Percentiles rank a stretch among this genome's conserved stretches.
These are phyloP conservation scores for Drosophila colorata DNA, from an alignment of 2,888 invertebrate species.

Conservation along the genomic window DNA sequence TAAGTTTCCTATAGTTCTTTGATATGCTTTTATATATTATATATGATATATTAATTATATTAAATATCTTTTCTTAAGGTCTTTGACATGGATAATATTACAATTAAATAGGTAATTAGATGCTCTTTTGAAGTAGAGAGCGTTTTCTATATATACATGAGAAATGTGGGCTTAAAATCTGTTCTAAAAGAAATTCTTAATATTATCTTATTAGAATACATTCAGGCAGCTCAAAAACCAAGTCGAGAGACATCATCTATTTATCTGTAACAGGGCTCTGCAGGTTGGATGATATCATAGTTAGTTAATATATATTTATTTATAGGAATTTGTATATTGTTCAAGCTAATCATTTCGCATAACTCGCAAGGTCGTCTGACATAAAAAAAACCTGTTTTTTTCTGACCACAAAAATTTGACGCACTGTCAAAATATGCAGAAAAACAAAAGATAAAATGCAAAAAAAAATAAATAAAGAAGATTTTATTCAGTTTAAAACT, in stretches of 20 bases:
- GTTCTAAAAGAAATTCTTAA: too few species aligned
- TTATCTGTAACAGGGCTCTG: background rate
- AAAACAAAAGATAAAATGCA: background rate
- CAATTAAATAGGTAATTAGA: background rate
- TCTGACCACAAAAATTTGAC: conserved; percentile 14
- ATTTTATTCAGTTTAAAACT: conserved; percentile 10
- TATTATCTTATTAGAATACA: too few species aligned
- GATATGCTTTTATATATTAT: background rate
- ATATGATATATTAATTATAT: too few species aligned
- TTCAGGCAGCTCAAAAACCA: too few species aligned
- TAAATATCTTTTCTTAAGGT: background rate
- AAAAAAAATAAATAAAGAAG: conserved; percentile 3
- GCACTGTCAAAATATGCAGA: conserved; percentile 14
- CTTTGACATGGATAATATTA: background rate
- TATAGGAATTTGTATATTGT: conserved; percentile 29
- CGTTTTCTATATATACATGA: too few species aligned
- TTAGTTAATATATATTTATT: conserved; percentile 33
- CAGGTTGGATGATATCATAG: conserved; percentile 34
- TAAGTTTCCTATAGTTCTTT: too few species aligned
- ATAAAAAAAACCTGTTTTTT: conserved; percentile 50
- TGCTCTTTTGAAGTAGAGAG: too few species aligned
- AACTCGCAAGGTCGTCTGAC: conserved; percentile 58
- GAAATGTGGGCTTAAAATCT: too few species aligned
- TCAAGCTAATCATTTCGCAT: conserved; percentile 44
- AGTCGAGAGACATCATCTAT: too few species aligned